Conservation (phyloP, 2,113 vertebrate genomes). For the Coptodon bakossiorum region DNA sequence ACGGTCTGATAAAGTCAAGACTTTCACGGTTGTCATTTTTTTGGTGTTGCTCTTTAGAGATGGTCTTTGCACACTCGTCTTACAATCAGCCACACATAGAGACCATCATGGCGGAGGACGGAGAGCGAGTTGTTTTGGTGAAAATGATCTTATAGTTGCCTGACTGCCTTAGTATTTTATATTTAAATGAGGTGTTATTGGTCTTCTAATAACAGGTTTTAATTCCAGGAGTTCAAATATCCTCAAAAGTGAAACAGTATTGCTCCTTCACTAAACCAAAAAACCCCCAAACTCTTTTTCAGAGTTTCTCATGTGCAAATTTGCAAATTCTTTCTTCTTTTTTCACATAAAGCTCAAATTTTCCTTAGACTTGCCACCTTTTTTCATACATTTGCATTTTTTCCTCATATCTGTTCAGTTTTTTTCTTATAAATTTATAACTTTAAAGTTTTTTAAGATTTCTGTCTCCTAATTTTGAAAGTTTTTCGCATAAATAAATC, state of each 20-base stretch:
- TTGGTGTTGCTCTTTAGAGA: not conserved
- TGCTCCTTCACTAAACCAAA: not conserved
- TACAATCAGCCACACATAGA: not conserved
- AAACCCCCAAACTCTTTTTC: accelerated
- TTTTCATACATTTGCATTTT: not conserved
- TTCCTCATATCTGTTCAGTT: not conserved
- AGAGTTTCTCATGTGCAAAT: not conserved
- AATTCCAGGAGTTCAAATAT: not conserved
- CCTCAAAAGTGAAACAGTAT: not conserved
- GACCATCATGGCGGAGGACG: not conserved
- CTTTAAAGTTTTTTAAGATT: not conserved
- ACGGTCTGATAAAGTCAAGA: not conserved
- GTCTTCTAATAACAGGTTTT: not conserved
- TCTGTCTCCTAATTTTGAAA: not conserved
- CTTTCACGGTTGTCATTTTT: not conserved
- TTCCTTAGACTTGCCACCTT: not conserved
- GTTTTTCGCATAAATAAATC: accelerated
- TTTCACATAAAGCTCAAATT: not conserved
- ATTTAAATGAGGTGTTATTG: not conserved
- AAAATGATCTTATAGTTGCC: not conserved
- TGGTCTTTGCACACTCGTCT: not conserved
- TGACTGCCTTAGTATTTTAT: not conserved
- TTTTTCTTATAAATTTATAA: not conserved
- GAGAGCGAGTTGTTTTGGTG: not conserved
- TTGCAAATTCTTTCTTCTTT: not conserved